Evolutionary conservation across 1,140 invertebrate genomes (phyloP).

Genomic region (Cyphomyrmex costatus): DNA sequence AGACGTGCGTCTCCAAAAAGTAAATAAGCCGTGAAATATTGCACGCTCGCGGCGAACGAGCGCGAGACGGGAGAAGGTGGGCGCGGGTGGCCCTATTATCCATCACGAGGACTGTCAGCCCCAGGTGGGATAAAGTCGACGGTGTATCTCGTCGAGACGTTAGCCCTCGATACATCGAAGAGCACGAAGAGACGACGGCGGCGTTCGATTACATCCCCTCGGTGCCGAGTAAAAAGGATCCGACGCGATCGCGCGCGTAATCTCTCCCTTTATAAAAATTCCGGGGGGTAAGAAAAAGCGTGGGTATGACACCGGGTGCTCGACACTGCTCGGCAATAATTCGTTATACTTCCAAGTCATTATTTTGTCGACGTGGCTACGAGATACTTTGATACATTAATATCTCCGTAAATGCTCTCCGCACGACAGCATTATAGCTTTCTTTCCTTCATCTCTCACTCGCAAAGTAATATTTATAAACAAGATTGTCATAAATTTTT

Average conservation of each 20-base stretch:
- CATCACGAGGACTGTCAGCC: slow-evolving; percentile 72
- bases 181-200: not conserved
- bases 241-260: slow-evolving; percentile 15
- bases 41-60: slow-evolving; percentile 15
- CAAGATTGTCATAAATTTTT: no score
- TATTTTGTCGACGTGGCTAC: not conserved
- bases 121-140: slow-evolving; percentile 69
- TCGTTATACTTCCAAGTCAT: not conserved
- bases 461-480: not conserved
- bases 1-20: slow-evolving; percentile 53
- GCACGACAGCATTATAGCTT: not conserved
- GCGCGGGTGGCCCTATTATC: slow-evolving; percentile 58
- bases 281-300: not conserved
- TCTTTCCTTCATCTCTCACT: not conserved
- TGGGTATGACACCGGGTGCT: not conserved
- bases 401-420: not conserved
- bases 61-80: not conserved
- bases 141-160: slow-evolving; percentile 48
- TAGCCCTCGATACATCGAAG: slow-evolving; percentile 44
- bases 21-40: slow-evolving; percentile 77
- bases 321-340: not conserved
- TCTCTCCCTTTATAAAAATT: slow-evolving; percentile 19
- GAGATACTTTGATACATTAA: not conserved
- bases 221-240: slow-evolving; percentile 29
- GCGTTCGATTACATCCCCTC: slow-evolving; percentile 39